Evolutionary conservation across 2,797 vertebrate genomes (phyloP).

Genomic region (Fundulus diaphanus): DNA sequence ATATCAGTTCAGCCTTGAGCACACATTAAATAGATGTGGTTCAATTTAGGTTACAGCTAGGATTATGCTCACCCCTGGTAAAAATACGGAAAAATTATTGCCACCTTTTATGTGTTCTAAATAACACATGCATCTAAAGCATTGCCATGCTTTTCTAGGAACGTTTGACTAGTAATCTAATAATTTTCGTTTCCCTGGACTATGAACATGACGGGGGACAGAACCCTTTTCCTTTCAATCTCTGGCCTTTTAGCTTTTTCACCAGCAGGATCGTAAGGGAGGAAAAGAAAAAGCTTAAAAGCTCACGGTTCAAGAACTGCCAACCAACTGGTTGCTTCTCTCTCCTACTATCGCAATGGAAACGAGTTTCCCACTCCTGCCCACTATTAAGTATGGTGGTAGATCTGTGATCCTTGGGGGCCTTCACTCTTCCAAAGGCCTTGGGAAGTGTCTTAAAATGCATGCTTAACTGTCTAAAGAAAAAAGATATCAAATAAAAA

Average conservation of each 20-base stretch:
- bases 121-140: background rate
- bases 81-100: too few species aligned
- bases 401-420: background rate
- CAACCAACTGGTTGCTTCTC: background rate
- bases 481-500: background rate
- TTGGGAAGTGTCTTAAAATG: background rate
- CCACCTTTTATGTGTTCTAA: background rate
- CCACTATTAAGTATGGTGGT: background rate
- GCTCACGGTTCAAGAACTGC: background rate
- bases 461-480: background rate
- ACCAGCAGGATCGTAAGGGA: background rate
- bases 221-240: too few species aligned
- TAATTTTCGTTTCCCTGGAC: background rate
- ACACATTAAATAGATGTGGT: background rate
- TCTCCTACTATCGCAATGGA: background rate
- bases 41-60: background rate
- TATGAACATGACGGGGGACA: background rate
- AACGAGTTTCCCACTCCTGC: background rate
- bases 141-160: background rate
- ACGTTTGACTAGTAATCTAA: background rate
- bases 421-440: background rate
- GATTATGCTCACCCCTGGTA: background rate
- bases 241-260: too few species aligned
- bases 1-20: constrained; percentile 17
- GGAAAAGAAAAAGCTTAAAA: background rate